Conservation (phyloP, 2,113 vertebrate genomes). For the Vidua chalybeata region DNA sequence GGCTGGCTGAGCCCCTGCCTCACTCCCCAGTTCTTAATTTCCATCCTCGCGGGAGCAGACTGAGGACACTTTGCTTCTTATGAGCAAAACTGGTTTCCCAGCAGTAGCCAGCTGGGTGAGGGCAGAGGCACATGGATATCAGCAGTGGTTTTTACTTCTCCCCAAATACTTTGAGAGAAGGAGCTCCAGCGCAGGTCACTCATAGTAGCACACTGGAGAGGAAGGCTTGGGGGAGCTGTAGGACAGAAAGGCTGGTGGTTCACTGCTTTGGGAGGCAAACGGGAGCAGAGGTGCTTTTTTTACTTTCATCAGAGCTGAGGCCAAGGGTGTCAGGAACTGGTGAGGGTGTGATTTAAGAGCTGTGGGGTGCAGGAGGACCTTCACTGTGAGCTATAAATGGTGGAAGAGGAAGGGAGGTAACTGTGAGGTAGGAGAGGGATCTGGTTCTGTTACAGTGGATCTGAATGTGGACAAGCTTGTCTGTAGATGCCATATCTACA, state of each 20-base stretch:
- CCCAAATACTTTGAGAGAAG: neutral
- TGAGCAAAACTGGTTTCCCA: neutral
- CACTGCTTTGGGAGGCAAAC: neutral
- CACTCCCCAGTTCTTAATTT: fast-evolving
- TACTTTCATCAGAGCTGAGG: neutral
- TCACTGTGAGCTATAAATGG: neutral
- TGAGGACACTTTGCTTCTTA: neutral
- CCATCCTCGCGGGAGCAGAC: fast-evolving
- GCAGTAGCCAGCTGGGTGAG: neutral
- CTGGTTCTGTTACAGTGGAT: neutral
- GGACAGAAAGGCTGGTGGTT: neutral
- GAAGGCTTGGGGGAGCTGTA: neutral
- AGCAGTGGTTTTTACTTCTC: neutral
- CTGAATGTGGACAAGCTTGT: neutral
- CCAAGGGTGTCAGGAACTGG: neutral
- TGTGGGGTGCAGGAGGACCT: neutral
- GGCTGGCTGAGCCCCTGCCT: neutral
- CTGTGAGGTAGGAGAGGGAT: neutral
- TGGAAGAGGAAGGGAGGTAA: neutral
- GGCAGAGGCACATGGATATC: neutral
- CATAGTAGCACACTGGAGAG: fast-evolving
- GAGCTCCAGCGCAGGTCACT: neutral
- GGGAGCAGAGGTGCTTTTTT: neutral
- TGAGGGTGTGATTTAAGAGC: neutral
- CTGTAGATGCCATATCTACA: neutral